A percentile compares a stretch with the other conserved stretches of the same genome.
phyloP scores from a whole-genome alignment of 1,140 invertebrate species.

The Halictus rubicundus region DNA sequence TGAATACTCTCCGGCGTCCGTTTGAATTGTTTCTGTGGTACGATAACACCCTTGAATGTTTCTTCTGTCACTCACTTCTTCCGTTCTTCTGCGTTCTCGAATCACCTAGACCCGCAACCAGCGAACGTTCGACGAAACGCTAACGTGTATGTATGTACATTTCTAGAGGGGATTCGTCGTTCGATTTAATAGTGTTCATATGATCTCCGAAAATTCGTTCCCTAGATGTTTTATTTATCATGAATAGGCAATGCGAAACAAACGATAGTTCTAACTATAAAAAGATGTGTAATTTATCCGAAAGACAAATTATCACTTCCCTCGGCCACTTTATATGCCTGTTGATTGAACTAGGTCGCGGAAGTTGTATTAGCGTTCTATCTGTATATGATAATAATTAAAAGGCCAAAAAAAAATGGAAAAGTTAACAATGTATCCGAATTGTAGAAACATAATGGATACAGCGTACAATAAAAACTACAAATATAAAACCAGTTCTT shows the following conservation, averaged over 20 bases:
- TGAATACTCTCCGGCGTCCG: background rate
- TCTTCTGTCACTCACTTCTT: background rate
- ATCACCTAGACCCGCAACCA: background rate
- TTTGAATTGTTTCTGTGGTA: background rate
- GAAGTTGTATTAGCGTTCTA: conserved; percentile 35
- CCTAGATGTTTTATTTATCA: conserved; percentile 24
- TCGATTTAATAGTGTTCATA: conserved; percentile 8
- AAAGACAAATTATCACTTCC: conserved; percentile 5
- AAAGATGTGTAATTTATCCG: conserved; percentile 32
- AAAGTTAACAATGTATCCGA: conserved; percentile 43
- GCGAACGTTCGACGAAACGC: background rate
- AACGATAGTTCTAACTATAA: conserved; percentile 13
- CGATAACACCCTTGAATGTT: background rate
- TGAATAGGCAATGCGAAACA: background rate
- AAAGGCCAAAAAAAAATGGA: background rate
- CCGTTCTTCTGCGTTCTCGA: background rate
- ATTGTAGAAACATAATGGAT: conserved; percentile 42
- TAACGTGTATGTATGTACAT: conserved; percentile 27
- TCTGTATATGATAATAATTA: conserved; percentile 46
- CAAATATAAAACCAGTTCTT: background rate
- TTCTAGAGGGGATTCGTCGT: conserved; percentile 14
- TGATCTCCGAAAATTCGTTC: conserved; percentile 38
- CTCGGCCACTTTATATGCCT: conserved; percentile 18
- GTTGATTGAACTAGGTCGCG: background rate
- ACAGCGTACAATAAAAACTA: conserved; percentile 46